A percentile compares a stretch with the other conserved stretches of the same genome.
Evolutionary conservation across 2,797 vertebrate species (phyloP).

Genomic region (Lutjanus argentimaculatus): DNA sequence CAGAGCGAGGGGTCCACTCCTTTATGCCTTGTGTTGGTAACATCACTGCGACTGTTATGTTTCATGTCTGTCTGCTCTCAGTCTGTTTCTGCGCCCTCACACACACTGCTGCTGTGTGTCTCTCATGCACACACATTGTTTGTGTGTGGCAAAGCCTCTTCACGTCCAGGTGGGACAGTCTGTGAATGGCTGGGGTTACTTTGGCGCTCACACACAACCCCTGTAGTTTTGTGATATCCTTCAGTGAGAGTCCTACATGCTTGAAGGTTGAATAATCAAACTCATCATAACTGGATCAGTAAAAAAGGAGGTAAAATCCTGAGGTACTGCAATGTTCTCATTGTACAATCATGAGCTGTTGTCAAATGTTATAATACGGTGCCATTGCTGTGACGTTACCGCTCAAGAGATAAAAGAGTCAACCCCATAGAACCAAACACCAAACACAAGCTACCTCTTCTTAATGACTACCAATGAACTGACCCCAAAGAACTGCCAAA

Average conservation of each 20-base stretch:
- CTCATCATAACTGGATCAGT: constrained; percentile 71
- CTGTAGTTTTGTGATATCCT: constrained; percentile 80
- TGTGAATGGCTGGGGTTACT: constrained; percentile 84
- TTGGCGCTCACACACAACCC: constrained; percentile 75
- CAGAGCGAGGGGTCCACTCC: constrained; percentile 97
- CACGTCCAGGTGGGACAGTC: constrained; percentile 86
- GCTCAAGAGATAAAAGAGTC: constrained; percentile 99
- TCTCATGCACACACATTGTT: constrained; percentile 62
- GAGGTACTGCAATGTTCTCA: constrained; percentile 68
- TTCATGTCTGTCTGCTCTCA: constrained; percentile 80
- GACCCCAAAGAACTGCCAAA: constrained; percentile 59
- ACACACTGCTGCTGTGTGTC: constrained; percentile 70
- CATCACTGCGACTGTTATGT: constrained; percentile 94
- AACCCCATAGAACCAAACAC: constrained; percentile 90
- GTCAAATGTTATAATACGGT: constrained; percentile 80
- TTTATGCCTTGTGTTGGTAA: constrained; percentile 99
- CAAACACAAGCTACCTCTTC: constrained; percentile 57
- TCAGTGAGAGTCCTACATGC: constrained; percentile 78
- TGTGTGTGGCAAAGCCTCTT: constrained; percentile 82
- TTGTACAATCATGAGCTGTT: constrained; percentile 79
- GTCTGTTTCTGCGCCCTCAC: constrained; percentile 89
- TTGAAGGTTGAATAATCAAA: constrained; percentile 76
- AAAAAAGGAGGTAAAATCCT: constrained; percentile 67
- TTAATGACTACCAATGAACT: constrained; percentile 41
- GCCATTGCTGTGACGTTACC: constrained; percentile 99